phyloP scores from a whole-genome alignment of 2,797 vertebrate genomes.

The Artibeus jamaicensis region DNA sequence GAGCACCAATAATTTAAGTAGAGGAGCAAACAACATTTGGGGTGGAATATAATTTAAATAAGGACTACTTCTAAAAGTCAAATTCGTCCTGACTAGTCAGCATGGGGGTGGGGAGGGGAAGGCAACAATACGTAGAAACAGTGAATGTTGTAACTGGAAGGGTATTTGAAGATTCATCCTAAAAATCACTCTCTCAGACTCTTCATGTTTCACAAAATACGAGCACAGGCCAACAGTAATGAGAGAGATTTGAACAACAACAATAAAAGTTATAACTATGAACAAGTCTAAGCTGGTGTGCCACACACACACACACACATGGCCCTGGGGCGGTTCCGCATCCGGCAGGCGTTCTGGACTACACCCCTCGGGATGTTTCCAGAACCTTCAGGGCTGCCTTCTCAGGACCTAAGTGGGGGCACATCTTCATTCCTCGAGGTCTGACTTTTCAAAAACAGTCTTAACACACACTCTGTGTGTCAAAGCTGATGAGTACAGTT shows the following conservation, averaged over 20 bases:
- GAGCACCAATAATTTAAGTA: slow-evolving; percentile 32
- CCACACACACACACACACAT: fast-evolving
- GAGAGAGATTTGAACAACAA: neutral
- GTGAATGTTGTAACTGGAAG: neutral
- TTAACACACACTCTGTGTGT: neutral
- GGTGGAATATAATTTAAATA: slow-evolving; percentile 41
- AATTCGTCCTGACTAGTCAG: slow-evolving; percentile 8
- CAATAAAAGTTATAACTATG: neutral
- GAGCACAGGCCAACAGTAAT: neutral
- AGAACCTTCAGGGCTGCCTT: neutral
- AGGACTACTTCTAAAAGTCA: neutral
- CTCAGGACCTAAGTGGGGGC: neutral
- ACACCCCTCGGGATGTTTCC: neutral
- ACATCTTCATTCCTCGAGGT: neutral
- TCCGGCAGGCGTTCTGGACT: neutral
- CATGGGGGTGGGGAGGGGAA: neutral
- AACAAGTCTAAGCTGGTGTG: neutral
- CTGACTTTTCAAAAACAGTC: slow-evolving; percentile 7
- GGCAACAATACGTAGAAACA: neutral
- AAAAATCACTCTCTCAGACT: neutral
- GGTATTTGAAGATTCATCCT: neutral
- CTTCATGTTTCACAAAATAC: neutral
- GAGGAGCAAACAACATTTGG: slow-evolving; percentile 33
- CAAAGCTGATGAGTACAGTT: neutral
- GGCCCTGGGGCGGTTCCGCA: neutral